Conservation (phyloP, 2,797 vertebrate genomes). For the Aeoliscus strigatus region DNA sequence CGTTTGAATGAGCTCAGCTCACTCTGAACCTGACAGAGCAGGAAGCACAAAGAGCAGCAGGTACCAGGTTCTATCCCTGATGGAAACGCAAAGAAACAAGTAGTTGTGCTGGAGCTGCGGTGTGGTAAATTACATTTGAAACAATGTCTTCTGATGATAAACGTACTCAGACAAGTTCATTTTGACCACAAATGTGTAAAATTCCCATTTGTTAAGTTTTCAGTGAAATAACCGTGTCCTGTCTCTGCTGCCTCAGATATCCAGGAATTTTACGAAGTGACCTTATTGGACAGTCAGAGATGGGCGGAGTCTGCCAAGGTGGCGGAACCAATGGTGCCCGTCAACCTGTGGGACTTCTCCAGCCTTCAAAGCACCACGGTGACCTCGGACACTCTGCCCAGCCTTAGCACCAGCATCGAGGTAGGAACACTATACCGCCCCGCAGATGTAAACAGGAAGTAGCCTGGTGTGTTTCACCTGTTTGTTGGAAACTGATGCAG, state of each 20-base stretch:
- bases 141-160: too few species aligned
- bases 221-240: not conserved
- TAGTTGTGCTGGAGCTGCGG: too few species aligned
- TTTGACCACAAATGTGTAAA: too few species aligned
- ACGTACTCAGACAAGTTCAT: too few species aligned
- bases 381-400: slow-evolving; percentile 88
- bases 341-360: slow-evolving; percentile 92
- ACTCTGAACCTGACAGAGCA: too few species aligned
- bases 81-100: too few species aligned
- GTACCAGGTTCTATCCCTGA: too few species aligned
- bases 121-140: too few species aligned
- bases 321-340: slow-evolving; percentile 74
- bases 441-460: not conserved
- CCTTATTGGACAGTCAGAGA: slow-evolving; percentile 92
- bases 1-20: too few species aligned
- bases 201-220: too few species aligned
- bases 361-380: slow-evolving; percentile 89
- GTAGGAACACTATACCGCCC: slow-evolving; percentile 58
- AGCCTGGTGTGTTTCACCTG: not conserved
- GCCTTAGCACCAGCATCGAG: slow-evolving; percentile 91
- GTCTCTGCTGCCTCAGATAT: slow-evolving; percentile 78
- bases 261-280: slow-evolving; percentile 99
- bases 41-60: too few species aligned
- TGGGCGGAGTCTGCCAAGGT: slow-evolving; percentile 78
- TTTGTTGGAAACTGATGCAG: too few species aligned